Evolutionary conservation across 2,113 vertebrate species (phyloP).

Genomic region (Muscicapa adusta): DNA sequence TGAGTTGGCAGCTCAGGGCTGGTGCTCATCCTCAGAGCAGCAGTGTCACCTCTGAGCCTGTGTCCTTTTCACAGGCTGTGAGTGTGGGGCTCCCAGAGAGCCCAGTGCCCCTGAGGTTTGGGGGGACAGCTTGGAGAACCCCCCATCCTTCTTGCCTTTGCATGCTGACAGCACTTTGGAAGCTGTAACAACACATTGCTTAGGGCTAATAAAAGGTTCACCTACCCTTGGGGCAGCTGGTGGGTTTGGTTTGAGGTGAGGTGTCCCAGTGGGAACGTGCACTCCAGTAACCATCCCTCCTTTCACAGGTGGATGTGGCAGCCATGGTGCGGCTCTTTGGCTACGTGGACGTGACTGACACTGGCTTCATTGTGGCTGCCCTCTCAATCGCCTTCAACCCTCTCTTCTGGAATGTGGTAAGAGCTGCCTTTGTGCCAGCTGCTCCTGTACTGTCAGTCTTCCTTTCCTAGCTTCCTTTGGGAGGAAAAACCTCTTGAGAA

Average conservation of each 20-base stretch:
- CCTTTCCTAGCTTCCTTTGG: background rate
- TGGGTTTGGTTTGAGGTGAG: background rate
- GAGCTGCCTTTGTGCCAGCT: background rate
- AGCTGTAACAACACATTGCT: fast-evolving
- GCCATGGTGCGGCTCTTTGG: slow-evolving; percentile 66
- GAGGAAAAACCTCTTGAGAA: background rate
- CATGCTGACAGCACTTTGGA: background rate
- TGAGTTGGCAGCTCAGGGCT: background rate
- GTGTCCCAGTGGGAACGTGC: background rate
- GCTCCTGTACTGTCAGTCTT: background rate
- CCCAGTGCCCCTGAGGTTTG: background rate
- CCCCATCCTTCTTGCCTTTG: background rate
- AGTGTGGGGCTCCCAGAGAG: fast-evolving
- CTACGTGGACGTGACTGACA: slow-evolving; percentile 64
- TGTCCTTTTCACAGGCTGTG: background rate
- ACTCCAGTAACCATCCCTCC: background rate
- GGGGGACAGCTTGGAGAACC: background rate
- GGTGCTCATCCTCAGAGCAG: background rate
- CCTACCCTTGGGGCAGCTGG: background rate
- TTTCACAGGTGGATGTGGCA: slow-evolving; percentile 38
- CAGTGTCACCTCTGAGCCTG: background rate
- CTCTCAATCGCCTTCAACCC: slow-evolving; percentile 74
- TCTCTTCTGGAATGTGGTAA: slow-evolving; percentile 80
- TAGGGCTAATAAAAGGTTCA: fast-evolving
- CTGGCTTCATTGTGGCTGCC: slow-evolving; percentile 55